Percentiles rank a stretch among this genome's conserved stretches.
Evolutionary conservation across 1,140 invertebrate species (phyloP).

Genomic region (Rhopalosiphum maidis): DNA sequence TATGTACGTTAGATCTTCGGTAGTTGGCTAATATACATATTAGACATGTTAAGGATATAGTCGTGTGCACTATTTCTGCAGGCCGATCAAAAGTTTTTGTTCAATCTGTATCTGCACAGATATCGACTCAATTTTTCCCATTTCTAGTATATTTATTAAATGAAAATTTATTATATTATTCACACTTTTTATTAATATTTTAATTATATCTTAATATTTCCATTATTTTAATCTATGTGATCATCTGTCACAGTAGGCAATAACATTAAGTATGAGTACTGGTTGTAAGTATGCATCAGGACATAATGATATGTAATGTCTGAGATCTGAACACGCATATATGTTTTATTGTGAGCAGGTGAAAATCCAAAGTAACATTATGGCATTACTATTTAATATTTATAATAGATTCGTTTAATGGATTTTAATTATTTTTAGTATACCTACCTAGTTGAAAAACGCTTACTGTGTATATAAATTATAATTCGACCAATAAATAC

Average conservation of each 20-base stretch:
- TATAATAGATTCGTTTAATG: background rate
- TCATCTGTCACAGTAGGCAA: background rate
- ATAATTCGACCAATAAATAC: background rate
- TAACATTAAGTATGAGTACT: background rate
- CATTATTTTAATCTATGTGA: background rate
- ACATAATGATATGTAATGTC: background rate
- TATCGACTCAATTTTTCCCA: background rate
- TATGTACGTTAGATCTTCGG: background rate
- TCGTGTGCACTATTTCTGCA: background rate
- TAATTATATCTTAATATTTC: background rate
- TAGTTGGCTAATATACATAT: too few species aligned
- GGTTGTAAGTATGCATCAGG: background rate
- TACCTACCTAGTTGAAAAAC: background rate
- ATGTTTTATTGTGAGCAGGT: background rate
- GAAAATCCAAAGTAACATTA: background rate
- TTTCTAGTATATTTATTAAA: background rate
- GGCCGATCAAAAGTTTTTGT: background rate
- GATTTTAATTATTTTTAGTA: background rate
- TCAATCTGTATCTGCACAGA: too few species aligned
- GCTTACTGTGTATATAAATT: background rate
- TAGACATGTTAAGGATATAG: background rate
- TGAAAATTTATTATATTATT: background rate
- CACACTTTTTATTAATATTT: background rate
- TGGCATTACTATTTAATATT: background rate
- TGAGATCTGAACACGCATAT: background rate